Evolutionary conservation across 2,113 vertebrate genomes (phyloP).

Genomic region (Chelonoidis abingdonii): DNA sequence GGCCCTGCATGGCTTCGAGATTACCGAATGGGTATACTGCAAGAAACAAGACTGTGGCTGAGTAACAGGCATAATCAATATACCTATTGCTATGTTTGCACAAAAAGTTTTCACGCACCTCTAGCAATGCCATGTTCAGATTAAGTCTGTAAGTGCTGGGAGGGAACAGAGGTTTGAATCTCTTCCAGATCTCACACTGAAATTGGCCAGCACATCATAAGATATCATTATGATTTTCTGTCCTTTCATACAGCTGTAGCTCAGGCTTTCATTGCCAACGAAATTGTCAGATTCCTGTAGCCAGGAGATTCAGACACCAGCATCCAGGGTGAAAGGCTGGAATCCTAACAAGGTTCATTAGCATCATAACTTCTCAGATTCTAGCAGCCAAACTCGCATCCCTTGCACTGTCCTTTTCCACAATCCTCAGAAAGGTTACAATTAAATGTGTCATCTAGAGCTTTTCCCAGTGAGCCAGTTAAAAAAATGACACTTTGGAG

Average conservation of each 20-base stretch:
- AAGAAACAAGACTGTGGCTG: neutral
- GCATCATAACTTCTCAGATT: neutral
- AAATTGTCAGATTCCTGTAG: fast-evolving
- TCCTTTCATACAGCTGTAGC: fast-evolving
- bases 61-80: neutral
- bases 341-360: neutral
- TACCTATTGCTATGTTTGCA: neutral
- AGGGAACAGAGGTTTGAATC: neutral
- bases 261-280: neutral
- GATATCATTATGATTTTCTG: too few relatives aligned
- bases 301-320: fast-evolving
- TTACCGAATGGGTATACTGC: neutral
- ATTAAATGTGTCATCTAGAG: fast-evolving
- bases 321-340: fast-evolving
- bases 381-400: too few relatives aligned
- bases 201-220: fast-evolving
- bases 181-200: neutral
- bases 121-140: neutral
- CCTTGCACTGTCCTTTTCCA: neutral
- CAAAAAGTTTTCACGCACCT: neutral
- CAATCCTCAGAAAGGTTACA: too few relatives aligned
- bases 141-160: neutral
- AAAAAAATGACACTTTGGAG: neutral
- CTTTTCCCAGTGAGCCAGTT: neutral
- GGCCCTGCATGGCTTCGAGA: neutral